Base-by-base conservation (phyloP, 2,113 vertebrate species). In the Dicentrarchus labrax region DNA sequence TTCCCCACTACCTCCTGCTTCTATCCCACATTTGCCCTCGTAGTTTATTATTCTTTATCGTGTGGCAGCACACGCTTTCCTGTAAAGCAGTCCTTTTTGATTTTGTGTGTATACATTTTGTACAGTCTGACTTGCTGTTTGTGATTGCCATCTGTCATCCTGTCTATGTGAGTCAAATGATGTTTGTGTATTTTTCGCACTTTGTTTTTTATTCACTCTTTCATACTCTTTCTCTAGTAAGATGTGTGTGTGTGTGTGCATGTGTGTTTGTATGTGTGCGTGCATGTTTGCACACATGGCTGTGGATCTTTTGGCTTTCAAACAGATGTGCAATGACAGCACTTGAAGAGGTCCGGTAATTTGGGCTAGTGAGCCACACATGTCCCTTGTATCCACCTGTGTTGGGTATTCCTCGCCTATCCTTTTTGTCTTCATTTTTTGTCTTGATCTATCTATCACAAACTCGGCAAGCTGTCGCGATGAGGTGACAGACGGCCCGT, bases 321-420 rank as follows among this genome's bases (percentile, higher is more conserved):
- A 91, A 91, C 93, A 92, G 93, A 88, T 93, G 89, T 90, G 77
- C 82, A 76, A 30, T 94, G 95, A 94, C 95, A 94, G 90, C 61
- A 71, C 83, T 84, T 90, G 91, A 92, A 87, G 86, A 85, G 72
- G 89, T 74, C 76, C 71, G 76, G 72, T 93, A 91, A 95, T 93
- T 91, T 94, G 93, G 91, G 89, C 93, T 91, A 92, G 78, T 82
- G 91, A 93, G 91, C 90, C 88, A 89, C 82, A 54, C 83, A 82
- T 88, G 86, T 91, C 79, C 92, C 82, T 75, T 70, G 76, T 79
- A 83, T 87, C 86, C 82, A 87, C 85, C 86, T 87, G 82, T 47
- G 53, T 41, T 59, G 68, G 76, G 87, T 84, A 71, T 86, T 89
- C 78, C 79, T 90, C 65, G 81, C 17, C 72, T 78, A 59, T 76